Base-by-base conservation (phyloP, 2,888 invertebrate genomes). In the Petrophora chlorosata region DNA sequence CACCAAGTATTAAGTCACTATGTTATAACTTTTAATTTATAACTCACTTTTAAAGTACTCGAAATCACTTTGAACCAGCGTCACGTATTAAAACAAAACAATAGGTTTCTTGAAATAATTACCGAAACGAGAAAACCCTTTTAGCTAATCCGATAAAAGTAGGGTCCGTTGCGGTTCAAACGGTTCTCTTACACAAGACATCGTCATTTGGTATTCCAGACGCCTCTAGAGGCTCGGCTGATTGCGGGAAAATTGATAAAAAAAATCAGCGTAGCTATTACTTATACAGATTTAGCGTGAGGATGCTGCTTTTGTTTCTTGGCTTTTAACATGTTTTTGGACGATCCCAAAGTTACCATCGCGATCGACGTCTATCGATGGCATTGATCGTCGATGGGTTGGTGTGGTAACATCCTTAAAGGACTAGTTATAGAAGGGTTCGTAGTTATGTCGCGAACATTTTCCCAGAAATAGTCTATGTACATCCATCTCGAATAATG, bases 91-190 rank as follows among this genome's bases (percentile, higher is more conserved):
- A 56, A 67, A 54, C 60, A 57, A 44, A 61, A 63, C 63, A 69
- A 59, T 65, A 63, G 60, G 66, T 67, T 71, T 62, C 58, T 61
- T 66, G 61, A 65, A 70, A 67, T 68, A 70, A 72, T 72, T 71
- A 72, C 65, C 58, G 39, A 59, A 66, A 66, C 65, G 64, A 64
- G 60, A 63, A 64, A 73, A 74, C 69, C 73, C 76, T 75, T 76
- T 72, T 64, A 67, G 66, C 58, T 75, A 75, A 77, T 77, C 75
- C 72, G 70, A 70, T 73, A 73, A 73, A 76, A 75, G 71, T 73
- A 56, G 57, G 59, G 61, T 59, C 51, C 56, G 65, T 62, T 62
- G 57, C 54, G 67, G 57, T 59, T 53, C 45, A 43, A 60, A 52
- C 41, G 53, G 58, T 53, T 46, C 7, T 38, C 36, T 64, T 69